Evolutionary conservation across 2,888 invertebrate genomes (phyloP), one percentile per base, ranked within the genome.

Genomic region (Cantharis rustica): DNA sequence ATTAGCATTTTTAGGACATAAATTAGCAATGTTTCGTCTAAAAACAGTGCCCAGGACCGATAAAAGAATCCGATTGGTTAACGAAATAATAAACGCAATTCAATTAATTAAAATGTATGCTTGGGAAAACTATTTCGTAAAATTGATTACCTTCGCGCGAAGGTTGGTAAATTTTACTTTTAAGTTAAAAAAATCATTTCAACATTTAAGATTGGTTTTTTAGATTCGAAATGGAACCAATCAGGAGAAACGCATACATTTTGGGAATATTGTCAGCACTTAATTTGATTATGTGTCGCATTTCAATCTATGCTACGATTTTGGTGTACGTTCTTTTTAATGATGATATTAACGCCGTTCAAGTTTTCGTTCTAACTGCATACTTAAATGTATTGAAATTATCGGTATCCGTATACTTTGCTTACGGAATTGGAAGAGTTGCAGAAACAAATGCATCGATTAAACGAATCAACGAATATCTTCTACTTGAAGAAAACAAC

Each of bases 61-160:
- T 87, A 95, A 96, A 86, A 91, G 98, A 73, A 95, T 98, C 10
- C 92, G 96, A 5, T 90, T 97, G 70, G 98, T 98, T 93, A 96
- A 95, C 84, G 98, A 98, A 88, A 93, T 96, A 64, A 92, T 96
- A 31, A 92, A 92, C 10, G 96, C 95, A 0, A 96, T 96, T 84
- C 92, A 95, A 84, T 95, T 96, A n/a, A 95, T 96, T 84, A 97
- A 87, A 92, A 92, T 66, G 64, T 66, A 66, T n/a, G 23, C 20
- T 17, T 66, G 64, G 64, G 64, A 66, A 66, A 66, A 11, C 81
- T 94, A 95, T 0, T 96, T 96, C 84, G 93, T 93, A 2, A 91
- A 92, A 73, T 88, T 95, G 11, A 93, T 96, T 9, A 91, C 91
- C 73, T 89, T 91, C 78, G 93, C 95, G 0, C 90, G 96, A 86